Percentiles rank a stretch among this genome's conserved stretches.
phyloP scores from a whole-genome alignment of 1,140 invertebrate genomes.

The Pogonognathellus flavescens region DNA sequence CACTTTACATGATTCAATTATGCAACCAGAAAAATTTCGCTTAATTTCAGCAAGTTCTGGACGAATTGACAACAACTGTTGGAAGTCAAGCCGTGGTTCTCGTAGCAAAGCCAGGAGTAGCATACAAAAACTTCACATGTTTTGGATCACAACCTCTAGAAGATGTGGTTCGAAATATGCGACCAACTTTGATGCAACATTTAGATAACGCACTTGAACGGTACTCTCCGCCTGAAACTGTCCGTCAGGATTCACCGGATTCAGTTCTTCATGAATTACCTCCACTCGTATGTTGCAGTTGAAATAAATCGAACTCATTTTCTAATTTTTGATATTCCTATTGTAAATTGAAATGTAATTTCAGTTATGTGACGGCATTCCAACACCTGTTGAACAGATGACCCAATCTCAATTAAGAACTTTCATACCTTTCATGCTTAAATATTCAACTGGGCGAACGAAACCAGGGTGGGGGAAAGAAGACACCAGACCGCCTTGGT shows the following conservation, averaged over 20 bases:
- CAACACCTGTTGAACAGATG: conserved; percentile 98
- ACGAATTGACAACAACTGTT: conserved; percentile 95
- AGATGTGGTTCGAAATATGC: conserved; percentile 92
- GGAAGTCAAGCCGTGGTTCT: conserved; percentile 97
- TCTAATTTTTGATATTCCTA: conserved; percentile 16
- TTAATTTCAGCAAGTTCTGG: conserved; percentile 86
- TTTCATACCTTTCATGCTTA: conserved; percentile 97
- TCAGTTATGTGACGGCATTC: conserved; percentile 89
- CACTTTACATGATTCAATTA: too few relatives aligned
- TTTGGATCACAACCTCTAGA: conserved; percentile 97
- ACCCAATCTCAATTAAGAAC: conserved; percentile 96
- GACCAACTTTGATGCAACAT: conserved; percentile 93
- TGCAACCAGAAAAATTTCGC: conserved; percentile 43
- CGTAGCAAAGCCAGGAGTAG: conserved; percentile 96
- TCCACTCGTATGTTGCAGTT: conserved; percentile 82
- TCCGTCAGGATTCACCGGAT: conserved; percentile 91
- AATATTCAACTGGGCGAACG: conserved; percentile 94
- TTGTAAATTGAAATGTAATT: neutral
- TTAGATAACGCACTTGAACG: conserved; percentile 92
- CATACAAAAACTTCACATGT: conserved; percentile 94
- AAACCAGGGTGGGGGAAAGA: conserved; percentile 98
- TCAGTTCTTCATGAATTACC: conserved; percentile 95
- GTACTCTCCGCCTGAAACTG: conserved; percentile 88
- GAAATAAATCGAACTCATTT: too few relatives aligned
- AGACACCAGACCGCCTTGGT: conserved; percentile 95